Evolutionary conservation across 2,797 vertebrate species (phyloP).

Genomic region (Emys orbicularis): DNA sequence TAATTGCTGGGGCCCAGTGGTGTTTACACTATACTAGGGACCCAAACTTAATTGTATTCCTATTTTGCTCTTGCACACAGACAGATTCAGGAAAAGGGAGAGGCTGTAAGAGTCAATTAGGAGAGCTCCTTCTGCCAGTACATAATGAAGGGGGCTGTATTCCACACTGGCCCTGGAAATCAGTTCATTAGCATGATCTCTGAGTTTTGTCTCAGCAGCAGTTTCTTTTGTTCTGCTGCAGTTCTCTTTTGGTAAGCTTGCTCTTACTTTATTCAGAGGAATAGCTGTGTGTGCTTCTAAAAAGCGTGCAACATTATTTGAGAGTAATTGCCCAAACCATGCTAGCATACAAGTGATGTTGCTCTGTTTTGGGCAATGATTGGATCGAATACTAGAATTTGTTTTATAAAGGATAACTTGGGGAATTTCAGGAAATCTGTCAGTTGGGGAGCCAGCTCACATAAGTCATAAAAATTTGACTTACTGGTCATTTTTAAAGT

Average conservation of each 20-base stretch:
- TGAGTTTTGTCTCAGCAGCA: neutral
- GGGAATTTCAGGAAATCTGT: neutral
- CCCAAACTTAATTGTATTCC: neutral
- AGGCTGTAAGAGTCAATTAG: neutral
- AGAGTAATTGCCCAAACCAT: slow-evolving; percentile 5
- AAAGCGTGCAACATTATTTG: neutral
- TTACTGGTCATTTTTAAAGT: neutral
- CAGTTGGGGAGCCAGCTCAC: neutral
- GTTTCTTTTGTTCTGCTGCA: slow-evolving; percentile 1
- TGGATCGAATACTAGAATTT: neutral
- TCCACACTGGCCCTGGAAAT: slow-evolving; percentile 3
- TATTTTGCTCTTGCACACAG: neutral
- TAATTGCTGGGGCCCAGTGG: neutral
- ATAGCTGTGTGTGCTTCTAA: slow-evolving; percentile 16
- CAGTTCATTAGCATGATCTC: neutral
- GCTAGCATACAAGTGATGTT: neutral
- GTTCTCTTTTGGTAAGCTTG: neutral
- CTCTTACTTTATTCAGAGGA: slow-evolving; percentile 30
- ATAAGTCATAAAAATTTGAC: neutral
- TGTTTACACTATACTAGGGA: neutral
- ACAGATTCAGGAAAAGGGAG: neutral
- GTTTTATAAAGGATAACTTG: neutral
- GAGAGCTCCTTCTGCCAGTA: neutral
- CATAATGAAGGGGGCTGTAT: neutral
- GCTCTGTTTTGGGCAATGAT: rapidly evolving